Conservation (phyloP, 2,888 invertebrate genomes). For the Agrenia bidenticulata region DNA sequence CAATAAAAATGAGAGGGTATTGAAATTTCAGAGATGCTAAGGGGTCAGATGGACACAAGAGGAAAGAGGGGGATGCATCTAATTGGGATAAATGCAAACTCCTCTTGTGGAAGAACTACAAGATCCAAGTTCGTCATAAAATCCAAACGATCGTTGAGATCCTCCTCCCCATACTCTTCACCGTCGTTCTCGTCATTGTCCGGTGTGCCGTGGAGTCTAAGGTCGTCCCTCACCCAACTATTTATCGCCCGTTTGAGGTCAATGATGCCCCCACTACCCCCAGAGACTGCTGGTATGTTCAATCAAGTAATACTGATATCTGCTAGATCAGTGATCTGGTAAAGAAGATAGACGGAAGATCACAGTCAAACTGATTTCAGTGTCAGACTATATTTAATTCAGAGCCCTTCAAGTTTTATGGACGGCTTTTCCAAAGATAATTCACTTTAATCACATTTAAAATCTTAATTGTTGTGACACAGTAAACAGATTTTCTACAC, state of each 20-base stretch:
- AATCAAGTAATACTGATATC: too few relatives aligned
- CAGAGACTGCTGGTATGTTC: slow-evolving; percentile 39
- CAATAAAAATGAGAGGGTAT: too few relatives aligned
- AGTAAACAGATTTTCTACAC: slow-evolving; percentile 50
- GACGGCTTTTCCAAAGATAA: too few relatives aligned
- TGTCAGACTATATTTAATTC: too few relatives aligned
- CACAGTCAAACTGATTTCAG: too few relatives aligned
- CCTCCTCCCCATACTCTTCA: slow-evolving; percentile 67
- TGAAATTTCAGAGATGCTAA: too few relatives aligned
- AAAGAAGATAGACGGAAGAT: too few relatives aligned
- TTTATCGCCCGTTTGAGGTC: slow-evolving; percentile 54
- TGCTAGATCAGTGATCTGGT: too few relatives aligned
- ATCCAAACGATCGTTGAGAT: slow-evolving; percentile 69
- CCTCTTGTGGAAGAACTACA: slow-evolving; percentile 81
- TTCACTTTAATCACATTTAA: too few relatives aligned
- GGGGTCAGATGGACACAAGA: too few relatives aligned
- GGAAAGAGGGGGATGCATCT: slow-evolving; percentile 6
- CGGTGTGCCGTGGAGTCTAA: slow-evolving; percentile 67
- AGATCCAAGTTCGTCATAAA: slow-evolving; percentile 72
- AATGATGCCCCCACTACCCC: slow-evolving; percentile 31
- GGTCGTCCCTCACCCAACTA: slow-evolving; percentile 54
- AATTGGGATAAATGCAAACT: slow-evolving; percentile 61
- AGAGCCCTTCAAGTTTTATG: too few relatives aligned
- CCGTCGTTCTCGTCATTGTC: slow-evolving; percentile 69
- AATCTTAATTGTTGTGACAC: too few relatives aligned